These are phyloP conservation scores for Ceyx cyanopectus DNA, from an alignment of 2,113 vertebrate species.

Conservation along the genomic window DNA sequence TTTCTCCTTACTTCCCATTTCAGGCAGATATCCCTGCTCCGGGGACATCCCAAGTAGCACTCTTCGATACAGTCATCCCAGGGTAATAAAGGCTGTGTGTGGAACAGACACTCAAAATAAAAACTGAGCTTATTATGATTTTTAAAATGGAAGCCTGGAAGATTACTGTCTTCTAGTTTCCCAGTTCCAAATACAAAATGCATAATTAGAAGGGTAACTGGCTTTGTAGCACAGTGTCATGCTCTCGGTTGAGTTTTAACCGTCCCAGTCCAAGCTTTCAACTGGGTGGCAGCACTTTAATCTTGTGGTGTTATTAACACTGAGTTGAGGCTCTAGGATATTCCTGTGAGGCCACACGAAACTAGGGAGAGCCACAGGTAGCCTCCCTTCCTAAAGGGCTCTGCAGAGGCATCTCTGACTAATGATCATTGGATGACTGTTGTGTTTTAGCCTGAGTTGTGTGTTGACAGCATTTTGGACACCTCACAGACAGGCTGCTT, in stretches of 20 bases:
- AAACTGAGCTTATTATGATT: neutral
- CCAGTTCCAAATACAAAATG: neutral
- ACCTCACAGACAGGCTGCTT: neutral
- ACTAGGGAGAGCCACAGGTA: neutral
- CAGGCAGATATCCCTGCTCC: neutral
- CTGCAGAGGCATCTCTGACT: neutral
- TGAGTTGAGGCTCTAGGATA: neutral
- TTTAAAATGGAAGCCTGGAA: constrained; percentile 28
- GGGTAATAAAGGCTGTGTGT: neutral
- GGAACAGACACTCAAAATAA: neutral
- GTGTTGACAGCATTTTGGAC: neutral
- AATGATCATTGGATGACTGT: rapidly evolving
- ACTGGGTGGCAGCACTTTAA: neutral
- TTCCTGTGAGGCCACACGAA: neutral
- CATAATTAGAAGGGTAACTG: neutral
- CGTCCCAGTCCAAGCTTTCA: neutral
- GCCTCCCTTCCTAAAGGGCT: neutral
- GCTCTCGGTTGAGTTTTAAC: neutral
- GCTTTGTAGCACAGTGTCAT: neutral
- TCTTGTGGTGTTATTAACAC: neutral
- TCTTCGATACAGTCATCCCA: neutral
- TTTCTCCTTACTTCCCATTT: neutral
- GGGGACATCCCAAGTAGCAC: neutral
- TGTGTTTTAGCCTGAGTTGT: neutral
- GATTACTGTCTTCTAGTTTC: neutral